These are phyloP conservation scores for Tupaia chinensis DNA, from an alignment of 2,113 vertebrate species.

Conservation along the genomic window DNA sequence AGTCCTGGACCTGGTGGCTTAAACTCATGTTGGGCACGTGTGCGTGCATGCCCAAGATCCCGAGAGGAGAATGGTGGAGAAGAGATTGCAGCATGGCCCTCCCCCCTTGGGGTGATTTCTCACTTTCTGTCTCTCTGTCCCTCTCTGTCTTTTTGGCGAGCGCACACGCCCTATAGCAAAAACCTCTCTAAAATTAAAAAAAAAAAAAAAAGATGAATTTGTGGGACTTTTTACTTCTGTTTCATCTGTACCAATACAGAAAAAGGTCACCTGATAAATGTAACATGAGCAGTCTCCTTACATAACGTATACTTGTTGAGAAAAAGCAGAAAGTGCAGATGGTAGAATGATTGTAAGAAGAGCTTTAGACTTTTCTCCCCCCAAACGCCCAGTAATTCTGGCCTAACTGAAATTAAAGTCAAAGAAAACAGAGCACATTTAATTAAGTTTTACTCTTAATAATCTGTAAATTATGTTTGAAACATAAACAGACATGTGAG, in stretches of 20 bases:
- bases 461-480: slow-evolving; percentile 26
- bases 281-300: not conserved
- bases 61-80: no score
- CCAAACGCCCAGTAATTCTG: slow-evolving; percentile 22
- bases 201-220: not conserved
- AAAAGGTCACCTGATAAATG: slow-evolving; percentile 13
- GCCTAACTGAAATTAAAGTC: slow-evolving; percentile 59
- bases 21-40: no score
- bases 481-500: slow-evolving; percentile 63
- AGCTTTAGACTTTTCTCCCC: not conserved
- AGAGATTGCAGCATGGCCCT: no score
- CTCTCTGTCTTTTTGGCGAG: no score
- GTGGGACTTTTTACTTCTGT: not conserved
- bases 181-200: no score
- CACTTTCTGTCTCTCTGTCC: no score
- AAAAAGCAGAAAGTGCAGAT: not conserved
- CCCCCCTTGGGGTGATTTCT: no score
- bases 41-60: no score
- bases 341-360: slow-evolving; percentile 4
- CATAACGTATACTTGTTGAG: not conserved
- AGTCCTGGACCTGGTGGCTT: no score
- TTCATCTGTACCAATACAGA: not conserved
- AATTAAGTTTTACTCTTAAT: slow-evolving; percentile 75
- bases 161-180: no score
- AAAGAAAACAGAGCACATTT: slow-evolving; percentile 59